Evolutionary conservation across 2,797 vertebrate genomes (phyloP), one percentile per base, ranked within the genome.

Genomic region (Anguilla marmorata): DNA sequence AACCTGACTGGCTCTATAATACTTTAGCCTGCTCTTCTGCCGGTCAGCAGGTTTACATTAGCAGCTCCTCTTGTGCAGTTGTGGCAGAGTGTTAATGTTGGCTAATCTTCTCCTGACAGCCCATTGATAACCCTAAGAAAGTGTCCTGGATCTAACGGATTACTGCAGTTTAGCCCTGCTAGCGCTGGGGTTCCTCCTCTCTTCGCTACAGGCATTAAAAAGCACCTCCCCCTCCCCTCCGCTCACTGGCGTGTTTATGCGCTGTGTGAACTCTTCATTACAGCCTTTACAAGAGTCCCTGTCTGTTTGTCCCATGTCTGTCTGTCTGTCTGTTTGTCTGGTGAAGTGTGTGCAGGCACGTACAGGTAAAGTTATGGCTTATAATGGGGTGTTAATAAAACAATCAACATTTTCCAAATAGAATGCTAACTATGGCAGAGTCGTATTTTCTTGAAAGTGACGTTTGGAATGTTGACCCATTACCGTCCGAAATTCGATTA

Each of bases 91-190:
- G 92, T 94, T 95, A 95, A 94, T 93, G 93, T 93, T 93, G 91
- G 90, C 90, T 94, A 94, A 95, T 95, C 93, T 94, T 91, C 93
- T 90, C 84, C 87, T 93, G 94, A 95, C 95, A 94, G 90, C 91
- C 95, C 95, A 96, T 95, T 93, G 94, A 96, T 96, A 92, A 92
- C 93, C 90, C 90, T 90, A 93, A 92, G 94, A 93, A 96, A 95
- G 95, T 96, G 94, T 93, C 91, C 94, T 96, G 95, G 95, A 96
- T 96, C 94, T 94, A 94, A 96, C 93, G 95, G 95, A 96, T 96
- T 96, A 96, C 91, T 84, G 85, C 80, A 92, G 94, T 96, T 96
- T 96, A 95, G 93, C 86, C 91, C 89, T 94, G 93, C 95, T 95
- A 95, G 94, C 94, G 92, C 93, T 93, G 89, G 92, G 93, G 93